These are phyloP conservation scores for Catostylus mosaicus DNA, from an alignment of 30 jellyfish, hydroid and myxozoan genomes.

Conservation along the genomic window DNA sequence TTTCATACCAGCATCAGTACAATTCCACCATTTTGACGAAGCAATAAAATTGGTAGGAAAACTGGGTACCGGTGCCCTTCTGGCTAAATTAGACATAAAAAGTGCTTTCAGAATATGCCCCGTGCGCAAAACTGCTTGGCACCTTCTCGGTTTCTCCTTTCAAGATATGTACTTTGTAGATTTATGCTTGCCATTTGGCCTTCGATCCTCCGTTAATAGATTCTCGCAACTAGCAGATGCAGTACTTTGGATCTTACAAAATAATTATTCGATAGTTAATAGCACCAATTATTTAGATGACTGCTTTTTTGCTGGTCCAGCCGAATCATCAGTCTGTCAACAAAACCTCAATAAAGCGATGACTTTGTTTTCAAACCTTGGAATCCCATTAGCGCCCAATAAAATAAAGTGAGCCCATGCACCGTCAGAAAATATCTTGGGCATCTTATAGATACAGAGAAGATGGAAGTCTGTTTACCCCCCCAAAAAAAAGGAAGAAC, in stretches of 20 bases:
- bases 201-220: slow-evolving; percentile 22
- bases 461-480: slow-evolving; percentile 26
- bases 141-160: slow-evolving; percentile 28
- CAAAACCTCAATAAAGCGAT: neutral
- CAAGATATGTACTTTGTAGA: slow-evolving; percentile 18
- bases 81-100: slow-evolving; percentile 53
- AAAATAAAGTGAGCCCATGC: slow-evolving; percentile 25
- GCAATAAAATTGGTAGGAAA: slow-evolving; percentile 33
- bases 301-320: slow-evolving; percentile 23
- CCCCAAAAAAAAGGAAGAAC: too few relatives aligned
- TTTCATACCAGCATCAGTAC: slow-evolving; percentile 21
- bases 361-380: neutral
- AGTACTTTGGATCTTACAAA: slow-evolving; percentile 4
- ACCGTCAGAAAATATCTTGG: slow-evolving; percentile 8
- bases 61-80: slow-evolving; percentile 25
- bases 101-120: slow-evolving; percentile 61
- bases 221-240: slow-evolving; percentile 35
- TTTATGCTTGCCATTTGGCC: slow-evolving; percentile 44
- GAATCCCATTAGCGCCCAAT: slow-evolving; percentile 42
- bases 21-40: slow-evolving; percentile 35
- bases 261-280: neutral
- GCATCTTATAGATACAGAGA: slow-evolving; percentile 12
- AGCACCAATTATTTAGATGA: slow-evolving; percentile 30
- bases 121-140: slow-evolving; percentile 51
- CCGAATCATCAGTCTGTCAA: neutral